Evolutionary conservation across 2,797 vertebrate genomes (phyloP).

Genomic region (Triplophysa bombifrons): DNA sequence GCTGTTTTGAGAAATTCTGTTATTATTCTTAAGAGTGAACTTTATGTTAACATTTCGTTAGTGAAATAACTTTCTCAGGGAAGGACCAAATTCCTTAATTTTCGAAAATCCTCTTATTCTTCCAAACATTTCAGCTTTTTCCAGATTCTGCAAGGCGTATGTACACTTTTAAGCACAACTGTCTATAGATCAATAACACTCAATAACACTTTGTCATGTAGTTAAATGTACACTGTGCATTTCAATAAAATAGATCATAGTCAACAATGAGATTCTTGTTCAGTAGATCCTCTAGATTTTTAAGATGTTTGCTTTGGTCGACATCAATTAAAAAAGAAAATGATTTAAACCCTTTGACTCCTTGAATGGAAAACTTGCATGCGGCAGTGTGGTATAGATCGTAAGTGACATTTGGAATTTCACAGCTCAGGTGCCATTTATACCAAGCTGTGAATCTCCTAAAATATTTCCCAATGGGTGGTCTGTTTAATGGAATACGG

Average conservation of each 20-base stretch:
- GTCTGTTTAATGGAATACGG: slow-evolving; percentile 23
- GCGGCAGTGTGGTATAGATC: background rate
- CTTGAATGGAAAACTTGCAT: background rate
- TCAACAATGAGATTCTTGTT: background rate
- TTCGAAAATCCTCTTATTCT: too few relatives aligned
- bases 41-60: too few relatives aligned
- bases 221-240: background rate
- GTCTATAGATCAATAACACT: too few relatives aligned
- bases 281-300: background rate
- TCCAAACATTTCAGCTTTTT: too few relatives aligned
- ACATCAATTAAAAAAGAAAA: background rate
- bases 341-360: background rate
- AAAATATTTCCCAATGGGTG: slow-evolving; percentile 50
- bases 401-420: slow-evolving; percentile 46
- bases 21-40: too few relatives aligned
- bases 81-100: too few relatives aligned
- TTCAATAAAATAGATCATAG: background rate
- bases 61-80: too few relatives aligned
- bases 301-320: background rate
- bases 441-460: slow-evolving; percentile 39
- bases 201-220: background rate
- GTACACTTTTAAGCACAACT: too few relatives aligned
- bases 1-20: too few relatives aligned
- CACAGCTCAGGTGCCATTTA: slow-evolving; percentile 43
- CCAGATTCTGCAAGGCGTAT: too few relatives aligned